Evolutionary conservation across 2,797 vertebrate genomes (phyloP).

Genomic region (Parambassis ranga): DNA sequence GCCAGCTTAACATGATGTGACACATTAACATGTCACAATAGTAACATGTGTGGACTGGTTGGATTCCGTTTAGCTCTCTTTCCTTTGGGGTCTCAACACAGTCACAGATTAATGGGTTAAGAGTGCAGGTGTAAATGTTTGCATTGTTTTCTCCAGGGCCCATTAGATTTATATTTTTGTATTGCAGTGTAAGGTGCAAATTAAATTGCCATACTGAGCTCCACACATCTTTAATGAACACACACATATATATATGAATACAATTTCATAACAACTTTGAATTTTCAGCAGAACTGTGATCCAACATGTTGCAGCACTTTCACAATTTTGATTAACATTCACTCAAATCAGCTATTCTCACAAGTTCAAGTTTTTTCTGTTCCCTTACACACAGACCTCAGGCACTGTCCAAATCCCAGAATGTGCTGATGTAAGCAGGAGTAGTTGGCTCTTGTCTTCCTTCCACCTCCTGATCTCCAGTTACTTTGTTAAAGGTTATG

Average conservation of each 20-base stretch:
- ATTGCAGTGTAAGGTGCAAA: too few relatives aligned
- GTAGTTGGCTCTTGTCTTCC: background rate
- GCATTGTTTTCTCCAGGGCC: too few relatives aligned
- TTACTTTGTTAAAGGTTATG: slow-evolving; percentile 16
- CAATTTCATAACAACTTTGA: background rate
- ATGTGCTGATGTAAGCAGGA: slow-evolving; percentile 8
- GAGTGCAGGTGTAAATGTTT: too few relatives aligned
- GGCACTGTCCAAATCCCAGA: background rate
- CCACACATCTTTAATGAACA: slow-evolving; percentile 30
- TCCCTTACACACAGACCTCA: background rate
- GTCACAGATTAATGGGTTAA: too few relatives aligned
- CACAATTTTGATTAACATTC: background rate
- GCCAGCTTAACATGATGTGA: too few relatives aligned
- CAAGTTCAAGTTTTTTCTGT: background rate
- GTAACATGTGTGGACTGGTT: too few relatives aligned
- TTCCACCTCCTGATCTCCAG: background rate
- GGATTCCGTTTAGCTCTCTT: too few relatives aligned
- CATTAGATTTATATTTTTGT: too few relatives aligned
- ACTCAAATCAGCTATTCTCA: background rate
- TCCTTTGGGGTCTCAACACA: too few relatives aligned
- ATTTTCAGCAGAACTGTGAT: slow-evolving; percentile 11
- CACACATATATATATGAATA: slow-evolving; percentile 33
- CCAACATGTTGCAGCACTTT: slow-evolving; percentile 13
- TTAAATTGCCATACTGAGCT: background rate
- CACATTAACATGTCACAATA: too few relatives aligned